phyloP scores from a whole-genome alignment of 2,113 vertebrate genomes.

The Pollachius pollachius region DNA sequence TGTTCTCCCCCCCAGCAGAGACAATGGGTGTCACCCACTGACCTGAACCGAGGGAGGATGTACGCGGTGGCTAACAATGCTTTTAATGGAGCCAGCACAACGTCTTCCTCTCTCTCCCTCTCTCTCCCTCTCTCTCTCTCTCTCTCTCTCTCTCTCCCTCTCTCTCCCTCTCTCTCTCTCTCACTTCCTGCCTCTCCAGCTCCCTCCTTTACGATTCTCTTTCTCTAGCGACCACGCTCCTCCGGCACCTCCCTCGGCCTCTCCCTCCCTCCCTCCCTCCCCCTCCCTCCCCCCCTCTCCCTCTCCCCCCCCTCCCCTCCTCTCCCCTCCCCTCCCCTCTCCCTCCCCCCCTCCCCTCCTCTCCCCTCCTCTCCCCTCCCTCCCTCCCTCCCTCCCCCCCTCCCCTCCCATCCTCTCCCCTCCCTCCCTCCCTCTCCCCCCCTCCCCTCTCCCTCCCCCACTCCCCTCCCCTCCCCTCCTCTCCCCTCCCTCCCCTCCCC shows the following conservation, averaged over 20 bases:
- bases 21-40: constrained; percentile 32
- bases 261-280: constrained; percentile 13
- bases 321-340: neutral
- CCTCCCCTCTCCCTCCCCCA: too few relatives aligned
- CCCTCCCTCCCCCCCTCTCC: neutral
- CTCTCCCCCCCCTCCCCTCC: neutral
- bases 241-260: neutral
- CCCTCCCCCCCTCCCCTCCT: constrained; percentile 15
- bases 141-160: constrained; percentile 8
- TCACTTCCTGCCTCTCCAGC: neutral
- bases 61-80: constrained; percentile 29
- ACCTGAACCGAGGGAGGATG: constrained; percentile 38
- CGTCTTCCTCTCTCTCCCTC: constrained; percentile 8
- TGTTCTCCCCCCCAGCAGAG: constrained; percentile 10
- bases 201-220: constrained; percentile 2
- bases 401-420: too few relatives aligned
- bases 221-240: neutral
- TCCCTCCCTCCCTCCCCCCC: neutral
- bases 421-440: too few relatives aligned
- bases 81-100: constrained; percentile 51
- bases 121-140: neutral
- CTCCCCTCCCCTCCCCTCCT: constrained; percentile 1
- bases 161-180: constrained; percentile 2
- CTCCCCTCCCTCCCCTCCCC: neutral
- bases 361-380: constrained; percentile 5